phyloP scores from a whole-genome alignment of 2,797 vertebrate genomes.

The Pseudotriccus pelzelni region DNA sequence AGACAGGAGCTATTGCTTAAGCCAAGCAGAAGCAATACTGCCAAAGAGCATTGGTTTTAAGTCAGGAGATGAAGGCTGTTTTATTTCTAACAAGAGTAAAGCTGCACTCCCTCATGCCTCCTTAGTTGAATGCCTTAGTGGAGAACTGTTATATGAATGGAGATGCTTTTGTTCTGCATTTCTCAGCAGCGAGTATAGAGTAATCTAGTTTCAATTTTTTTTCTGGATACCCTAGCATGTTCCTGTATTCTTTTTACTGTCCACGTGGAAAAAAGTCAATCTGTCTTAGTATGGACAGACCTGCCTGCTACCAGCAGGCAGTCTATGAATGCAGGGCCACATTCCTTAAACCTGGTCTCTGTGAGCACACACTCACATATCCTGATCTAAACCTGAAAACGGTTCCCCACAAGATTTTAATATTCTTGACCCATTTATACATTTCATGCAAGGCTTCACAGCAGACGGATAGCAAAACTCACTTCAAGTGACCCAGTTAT shows the following conservation, averaged over 20 bases:
- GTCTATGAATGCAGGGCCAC: fast-evolving
- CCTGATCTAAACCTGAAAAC: not conserved
- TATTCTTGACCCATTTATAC: not conserved
- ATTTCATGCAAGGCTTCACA: not conserved
- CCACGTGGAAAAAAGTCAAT: not conserved
- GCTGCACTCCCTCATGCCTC: not conserved
- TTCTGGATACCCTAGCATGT: not conserved
- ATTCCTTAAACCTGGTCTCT: not conserved
- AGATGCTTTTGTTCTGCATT: not conserved
- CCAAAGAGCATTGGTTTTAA: not conserved
- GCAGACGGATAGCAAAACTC: not conserved
- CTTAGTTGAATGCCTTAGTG: not conserved
- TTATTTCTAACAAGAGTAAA: not conserved
- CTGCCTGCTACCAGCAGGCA: not conserved
- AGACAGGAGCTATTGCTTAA: not conserved
- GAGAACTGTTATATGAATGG: not conserved
- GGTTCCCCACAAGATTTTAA: not conserved
- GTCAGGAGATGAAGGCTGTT: not conserved
- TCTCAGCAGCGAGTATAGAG: not conserved
- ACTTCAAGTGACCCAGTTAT: not conserved
- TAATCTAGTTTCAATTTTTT: not conserved
- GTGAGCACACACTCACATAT: not conserved
- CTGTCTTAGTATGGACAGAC: not conserved
- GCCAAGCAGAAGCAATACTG: not conserved
- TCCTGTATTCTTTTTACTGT: not conserved